Percentiles rank a stretch among this genome's conserved stretches.
Conservation (phyloP, 2,113 vertebrate genomes). For the Pungitius pungitius region DNA sequence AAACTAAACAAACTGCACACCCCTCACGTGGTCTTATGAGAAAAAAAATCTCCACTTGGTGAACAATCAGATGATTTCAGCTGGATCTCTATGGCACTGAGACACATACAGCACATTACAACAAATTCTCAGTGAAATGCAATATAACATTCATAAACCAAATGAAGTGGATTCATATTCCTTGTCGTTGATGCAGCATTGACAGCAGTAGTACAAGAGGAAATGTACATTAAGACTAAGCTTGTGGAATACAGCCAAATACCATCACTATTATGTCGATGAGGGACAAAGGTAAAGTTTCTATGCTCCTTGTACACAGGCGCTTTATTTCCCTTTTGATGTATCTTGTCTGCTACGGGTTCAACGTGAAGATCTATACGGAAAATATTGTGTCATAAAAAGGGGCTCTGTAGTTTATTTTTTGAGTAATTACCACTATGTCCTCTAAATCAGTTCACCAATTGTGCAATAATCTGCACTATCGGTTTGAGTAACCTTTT, state of each 20-base stretch:
- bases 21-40: constrained; percentile 27
- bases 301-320: not conserved
- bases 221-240: not conserved
- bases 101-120: constrained; percentile 21
- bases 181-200: constrained; percentile 26
- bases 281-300: not conserved
- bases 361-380: not conserved
- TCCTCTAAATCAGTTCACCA: not conserved
- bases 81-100: constrained; percentile 57
- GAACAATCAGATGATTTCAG: constrained; percentile 60
- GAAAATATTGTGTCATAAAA: not conserved
- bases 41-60: too few relatives aligned
- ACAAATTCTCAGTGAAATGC: constrained; percentile 35
- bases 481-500: not conserved
- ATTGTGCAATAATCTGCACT: not conserved
- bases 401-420: not conserved
- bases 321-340: not conserved
- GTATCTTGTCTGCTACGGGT: not conserved
- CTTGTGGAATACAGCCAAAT: not conserved
- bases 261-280: not conserved
- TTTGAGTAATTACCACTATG: not conserved
- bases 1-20: constrained; percentile 37
- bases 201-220: constrained; percentile 17
- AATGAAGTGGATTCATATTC: constrained; percentile 12
- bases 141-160: constrained; percentile 42